A percentile compares a stretch with the other conserved stretches of the same genome.
phyloP scores from a whole-genome alignment of 2,888 invertebrate genomes.

The Busseola fusca region DNA sequence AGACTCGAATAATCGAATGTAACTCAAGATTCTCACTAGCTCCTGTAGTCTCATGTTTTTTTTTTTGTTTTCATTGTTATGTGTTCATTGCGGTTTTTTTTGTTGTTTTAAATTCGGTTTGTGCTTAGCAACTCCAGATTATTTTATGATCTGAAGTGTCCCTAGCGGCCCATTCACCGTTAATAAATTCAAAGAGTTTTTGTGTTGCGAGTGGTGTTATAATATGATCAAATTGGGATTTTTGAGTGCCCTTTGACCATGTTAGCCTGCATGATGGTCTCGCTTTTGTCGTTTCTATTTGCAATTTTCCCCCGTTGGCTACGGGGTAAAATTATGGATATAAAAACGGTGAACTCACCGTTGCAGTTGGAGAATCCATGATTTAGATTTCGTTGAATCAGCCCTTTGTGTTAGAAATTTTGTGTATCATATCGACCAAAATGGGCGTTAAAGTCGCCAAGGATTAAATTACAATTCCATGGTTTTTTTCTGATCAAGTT shows the following conservation, averaged over 20 bases:
- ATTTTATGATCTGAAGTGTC: neutral
- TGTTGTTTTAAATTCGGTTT: no score
- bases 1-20: no score
- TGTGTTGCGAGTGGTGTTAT: neutral
- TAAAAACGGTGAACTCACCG: no score
- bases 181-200: neutral
- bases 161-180: neutral
- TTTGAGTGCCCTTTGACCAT: neutral
- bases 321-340: no score
- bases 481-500: neutral
- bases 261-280: neutral
- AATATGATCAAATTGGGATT: neutral
- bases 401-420: neutral
- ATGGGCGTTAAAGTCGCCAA: neutral
- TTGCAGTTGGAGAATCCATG: neutral
- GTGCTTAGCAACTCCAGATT: neutral
- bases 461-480: neutral
- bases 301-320: neutral
- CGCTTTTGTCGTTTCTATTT: neutral
- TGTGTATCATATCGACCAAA: neutral
- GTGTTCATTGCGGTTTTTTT: no score
- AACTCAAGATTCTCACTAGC: no score
- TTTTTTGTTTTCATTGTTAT: no score
- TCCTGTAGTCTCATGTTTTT: no score
- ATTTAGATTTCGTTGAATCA: neutral